A percentile compares a stretch with the other conserved stretches of the same genome.
phyloP scores from a whole-genome alignment of 2,888 invertebrate species.

The Conistra vaccinii region DNA sequence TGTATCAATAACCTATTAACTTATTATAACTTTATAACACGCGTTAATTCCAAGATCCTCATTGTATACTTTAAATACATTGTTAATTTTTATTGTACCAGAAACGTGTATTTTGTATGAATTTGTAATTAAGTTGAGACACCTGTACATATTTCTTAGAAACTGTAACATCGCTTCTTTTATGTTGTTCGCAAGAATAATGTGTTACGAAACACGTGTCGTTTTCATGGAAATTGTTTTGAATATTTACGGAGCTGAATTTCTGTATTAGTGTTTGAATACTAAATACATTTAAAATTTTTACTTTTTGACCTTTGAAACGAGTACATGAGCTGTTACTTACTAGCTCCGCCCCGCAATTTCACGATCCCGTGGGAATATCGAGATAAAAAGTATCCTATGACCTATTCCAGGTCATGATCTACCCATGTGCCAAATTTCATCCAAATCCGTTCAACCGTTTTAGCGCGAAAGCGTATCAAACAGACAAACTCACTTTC shows the following conservation, averaged over 20 bases:
- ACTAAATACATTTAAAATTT: neutral
- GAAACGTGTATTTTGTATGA: constrained; percentile 23
- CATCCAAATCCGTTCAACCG: too few relatives aligned
- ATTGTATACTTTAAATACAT: constrained; percentile 33
- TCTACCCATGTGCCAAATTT: too few relatives aligned
- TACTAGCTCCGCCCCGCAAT: too few relatives aligned
- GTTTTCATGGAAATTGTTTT: constrained; percentile 1
- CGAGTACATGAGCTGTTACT: too few relatives aligned
- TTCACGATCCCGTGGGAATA: too few relatives aligned
- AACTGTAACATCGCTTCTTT: constrained; percentile 24
- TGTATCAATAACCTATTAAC: neutral
- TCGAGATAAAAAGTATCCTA: too few relatives aligned
- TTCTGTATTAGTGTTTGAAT: neutral
- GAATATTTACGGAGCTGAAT: constrained; percentile 16
- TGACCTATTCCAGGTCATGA: too few relatives aligned
- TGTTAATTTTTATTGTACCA: constrained; percentile 27
- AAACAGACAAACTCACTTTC: too few relatives aligned
- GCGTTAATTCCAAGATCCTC: constrained; percentile 39
- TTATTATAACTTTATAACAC: constrained; percentile 16
- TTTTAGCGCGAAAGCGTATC: too few relatives aligned
- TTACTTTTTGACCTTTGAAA: neutral
- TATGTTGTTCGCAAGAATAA: constrained; percentile 30
- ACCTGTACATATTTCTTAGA: constrained; percentile 53
- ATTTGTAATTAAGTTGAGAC: constrained; percentile 45
- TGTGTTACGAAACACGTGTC: constrained; percentile 21